phyloP scores from a whole-genome alignment of 1,140 invertebrate genomes.

The Drosophila dunni region DNA sequence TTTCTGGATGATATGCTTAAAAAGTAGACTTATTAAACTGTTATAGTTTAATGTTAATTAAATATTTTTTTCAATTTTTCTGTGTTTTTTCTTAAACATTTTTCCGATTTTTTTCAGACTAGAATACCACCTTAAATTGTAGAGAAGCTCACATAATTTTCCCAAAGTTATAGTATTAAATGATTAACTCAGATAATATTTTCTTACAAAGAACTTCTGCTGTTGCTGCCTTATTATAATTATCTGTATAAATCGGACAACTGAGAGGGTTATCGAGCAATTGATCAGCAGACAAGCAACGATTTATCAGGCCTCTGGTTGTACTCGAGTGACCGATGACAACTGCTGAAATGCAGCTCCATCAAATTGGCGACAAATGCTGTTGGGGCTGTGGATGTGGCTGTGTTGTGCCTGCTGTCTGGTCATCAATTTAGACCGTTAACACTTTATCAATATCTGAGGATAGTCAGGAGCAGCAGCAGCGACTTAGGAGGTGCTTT shows the following conservation, averaged over 20 bases:
- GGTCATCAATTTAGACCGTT: conserved; percentile 38
- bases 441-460: conserved; percentile 56
- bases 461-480: conserved; percentile 19
- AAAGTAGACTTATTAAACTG: too few species aligned
- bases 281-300: conserved; percentile 22
- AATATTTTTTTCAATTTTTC: too few species aligned
- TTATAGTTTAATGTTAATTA: too few species aligned
- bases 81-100: too few species aligned
- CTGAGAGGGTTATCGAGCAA: conserved; percentile 29
- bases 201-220: neutral
- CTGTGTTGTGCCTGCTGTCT: conserved; percentile 14
- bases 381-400: conserved; percentile 10
- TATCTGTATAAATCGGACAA: conserved; percentile 12
- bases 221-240: conserved; percentile 11
- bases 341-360: conserved; percentile 44
- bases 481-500: conserved; percentile 45
- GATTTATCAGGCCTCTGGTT: conserved; percentile 32
- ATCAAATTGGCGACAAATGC: conserved; percentile 52
- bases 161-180: too few species aligned
- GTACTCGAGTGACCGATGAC: conserved; percentile 14
- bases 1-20: too few species aligned
- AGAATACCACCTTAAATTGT: too few species aligned
- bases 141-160: too few species aligned
- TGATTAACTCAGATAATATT: neutral
- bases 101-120: too few species aligned